Percentiles rank a stretch among this genome's conserved stretches.
phyloP scores from a whole-genome alignment of 2,113 vertebrate genomes.

The Pandion haliaetus region DNA sequence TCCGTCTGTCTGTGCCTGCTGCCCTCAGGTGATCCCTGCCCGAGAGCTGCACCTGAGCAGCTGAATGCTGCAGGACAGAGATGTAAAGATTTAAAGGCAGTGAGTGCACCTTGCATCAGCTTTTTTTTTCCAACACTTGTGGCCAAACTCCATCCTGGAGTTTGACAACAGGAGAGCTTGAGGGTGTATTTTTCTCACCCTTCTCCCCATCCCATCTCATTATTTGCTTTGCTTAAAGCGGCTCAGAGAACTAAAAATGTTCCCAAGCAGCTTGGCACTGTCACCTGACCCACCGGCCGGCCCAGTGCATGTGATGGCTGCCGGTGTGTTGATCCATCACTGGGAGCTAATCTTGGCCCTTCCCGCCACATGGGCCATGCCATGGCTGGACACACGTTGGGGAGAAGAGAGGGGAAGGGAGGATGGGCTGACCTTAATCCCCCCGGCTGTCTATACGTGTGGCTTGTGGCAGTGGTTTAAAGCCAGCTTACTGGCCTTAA shows the following conservation, averaged over 20 bases:
- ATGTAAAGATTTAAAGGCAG: not conserved
- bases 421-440: slow-evolving; percentile 69
- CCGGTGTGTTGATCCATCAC: not conserved
- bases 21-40: not conserved
- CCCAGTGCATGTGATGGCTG: not conserved
- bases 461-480: not conserved
- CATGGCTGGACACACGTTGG: fast-evolving
- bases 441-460: not conserved
- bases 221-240: slow-evolving; percentile 61
- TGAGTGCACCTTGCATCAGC: not conserved
- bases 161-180: not conserved
- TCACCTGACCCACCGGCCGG: not conserved
- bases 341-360: slow-evolving; percentile 31
- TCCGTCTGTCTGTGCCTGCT: not conserved
- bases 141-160: not conserved
- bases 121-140: not conserved
- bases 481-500: slow-evolving; percentile 58
- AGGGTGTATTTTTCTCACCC: not conserved
- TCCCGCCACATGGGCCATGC: fast-evolving
- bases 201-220: slow-evolving; percentile 37
- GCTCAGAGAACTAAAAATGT: slow-evolving; percentile 61
- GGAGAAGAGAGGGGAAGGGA: not conserved
- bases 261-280: slow-evolving; percentile 26
- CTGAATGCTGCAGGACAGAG: not conserved
- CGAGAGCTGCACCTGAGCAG: not conserved